Evolutionary conservation across 2,113 vertebrate species (phyloP).

Genomic region (Apteryx owenii): DNA sequence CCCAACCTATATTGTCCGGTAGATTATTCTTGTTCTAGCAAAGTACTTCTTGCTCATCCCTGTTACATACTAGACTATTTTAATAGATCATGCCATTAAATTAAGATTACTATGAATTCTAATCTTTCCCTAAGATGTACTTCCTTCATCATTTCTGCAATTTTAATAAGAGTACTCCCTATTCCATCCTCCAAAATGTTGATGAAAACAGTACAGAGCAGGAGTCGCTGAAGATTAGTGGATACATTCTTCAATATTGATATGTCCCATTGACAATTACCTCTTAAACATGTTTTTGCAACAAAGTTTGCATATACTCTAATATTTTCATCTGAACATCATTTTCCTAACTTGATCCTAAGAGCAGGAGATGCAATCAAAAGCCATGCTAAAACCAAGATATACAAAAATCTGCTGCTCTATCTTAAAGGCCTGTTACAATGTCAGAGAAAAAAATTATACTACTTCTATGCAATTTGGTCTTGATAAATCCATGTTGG

Average conservation of each 20-base stretch:
- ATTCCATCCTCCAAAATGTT: neutral
- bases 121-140: neutral
- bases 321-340: neutral
- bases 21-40: neutral
- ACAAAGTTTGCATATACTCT: neutral
- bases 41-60: neutral
- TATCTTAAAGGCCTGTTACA: neutral
- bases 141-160: neutral
- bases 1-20: neutral
- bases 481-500: neutral
- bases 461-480: neutral
- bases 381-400: neutral
- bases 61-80: neutral
- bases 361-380: neutral
- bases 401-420: neutral
- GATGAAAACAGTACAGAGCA: neutral
- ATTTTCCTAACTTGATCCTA: neutral
- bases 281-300: neutral
- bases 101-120: neutral
- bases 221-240: neutral
- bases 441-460: neutral
- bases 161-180: neutral
- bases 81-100: neutral
- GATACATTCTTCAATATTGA: neutral
- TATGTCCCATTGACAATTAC: neutral